Percentiles rank a stretch among this genome's conserved stretches.
phyloP scores from a whole-genome alignment of 2,113 vertebrate genomes.

The Callipepla californica region DNA sequence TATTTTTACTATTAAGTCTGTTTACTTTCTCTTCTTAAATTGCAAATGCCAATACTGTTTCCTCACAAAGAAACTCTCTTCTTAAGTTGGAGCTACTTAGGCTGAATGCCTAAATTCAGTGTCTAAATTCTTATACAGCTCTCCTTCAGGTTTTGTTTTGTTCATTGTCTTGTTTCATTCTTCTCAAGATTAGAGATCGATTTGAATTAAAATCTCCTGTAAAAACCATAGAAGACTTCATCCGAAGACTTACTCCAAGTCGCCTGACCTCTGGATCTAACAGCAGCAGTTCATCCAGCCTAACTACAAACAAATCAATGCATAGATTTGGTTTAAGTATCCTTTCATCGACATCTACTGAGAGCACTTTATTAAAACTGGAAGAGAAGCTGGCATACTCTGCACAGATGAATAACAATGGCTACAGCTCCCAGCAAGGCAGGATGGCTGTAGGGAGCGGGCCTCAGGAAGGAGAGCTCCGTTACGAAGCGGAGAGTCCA shows the following conservation, averaged over 20 bases:
- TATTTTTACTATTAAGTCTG: neutral
- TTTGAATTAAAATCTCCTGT: slow-evolving; percentile 94
- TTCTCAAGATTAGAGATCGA: slow-evolving; percentile 86
- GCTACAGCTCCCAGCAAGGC: slow-evolving; percentile 68
- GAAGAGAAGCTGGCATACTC: slow-evolving; percentile 78
- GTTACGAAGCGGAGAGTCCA: slow-evolving; percentile 94
- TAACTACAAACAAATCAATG: slow-evolving; percentile 82
- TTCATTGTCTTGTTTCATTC: neutral
- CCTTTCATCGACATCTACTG: slow-evolving; percentile 82
- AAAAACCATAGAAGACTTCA: slow-evolving; percentile 97
- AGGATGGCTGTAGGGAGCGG: slow-evolving; percentile 8
- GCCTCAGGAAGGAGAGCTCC: slow-evolving; percentile 82
- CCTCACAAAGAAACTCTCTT: neutral
- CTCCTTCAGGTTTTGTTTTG: neutral
- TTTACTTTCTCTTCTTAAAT: neutral
- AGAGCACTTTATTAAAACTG: slow-evolving; percentile 85
- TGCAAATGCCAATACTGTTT: neutral
- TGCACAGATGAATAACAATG: slow-evolving; percentile 62
- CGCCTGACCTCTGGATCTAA: slow-evolving; percentile 90
- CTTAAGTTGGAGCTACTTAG: neutral
- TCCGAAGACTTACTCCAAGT: slow-evolving; percentile 93
- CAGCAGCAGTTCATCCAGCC: slow-evolving; percentile 89
- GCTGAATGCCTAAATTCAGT: neutral
- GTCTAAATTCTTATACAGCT: neutral
- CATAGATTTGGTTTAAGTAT: slow-evolving; percentile 79